phyloP scores from a whole-genome alignment of 2,113 vertebrate species.

The Chloebia gouldiae region DNA sequence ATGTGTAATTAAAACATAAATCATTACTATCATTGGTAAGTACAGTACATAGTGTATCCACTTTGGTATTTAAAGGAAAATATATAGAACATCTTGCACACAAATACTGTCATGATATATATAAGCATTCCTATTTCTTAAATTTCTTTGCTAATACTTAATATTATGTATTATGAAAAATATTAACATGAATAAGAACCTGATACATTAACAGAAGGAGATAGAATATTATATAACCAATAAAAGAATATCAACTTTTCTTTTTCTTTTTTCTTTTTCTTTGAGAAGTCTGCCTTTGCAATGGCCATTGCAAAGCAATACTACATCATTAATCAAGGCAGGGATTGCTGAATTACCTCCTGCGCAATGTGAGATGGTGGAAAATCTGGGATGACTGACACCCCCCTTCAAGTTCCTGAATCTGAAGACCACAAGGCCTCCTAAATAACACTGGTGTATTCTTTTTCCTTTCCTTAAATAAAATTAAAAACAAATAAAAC shows the following conservation, averaged over 20 bases:
- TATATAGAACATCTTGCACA: neutral
- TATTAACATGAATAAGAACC: neutral
- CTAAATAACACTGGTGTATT: neutral
- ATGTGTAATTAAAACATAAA: neutral
- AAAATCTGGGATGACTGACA: neutral
- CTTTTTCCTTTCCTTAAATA: neutral
- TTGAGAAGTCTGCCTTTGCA: neutral
- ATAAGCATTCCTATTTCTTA: neutral
- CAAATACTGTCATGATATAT: neutral
- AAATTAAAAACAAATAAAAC: neutral
- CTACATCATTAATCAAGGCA: neutral
- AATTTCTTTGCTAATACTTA: neutral
- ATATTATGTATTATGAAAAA: neutral
- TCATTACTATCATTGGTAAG: neutral
- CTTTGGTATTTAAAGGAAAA: neutral
- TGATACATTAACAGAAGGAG: neutral
- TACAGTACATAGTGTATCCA: neutral
- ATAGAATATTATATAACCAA: neutral
- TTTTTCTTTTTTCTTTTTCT: neutral
- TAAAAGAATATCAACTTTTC: neutral
- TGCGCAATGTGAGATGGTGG: fast-evolving
- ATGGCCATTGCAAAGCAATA: neutral
- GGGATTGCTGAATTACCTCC: neutral
- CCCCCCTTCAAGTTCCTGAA: neutral
- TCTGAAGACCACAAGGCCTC: neutral